Conservation (phyloP, 2,797 vertebrate species). For the Gymnodraco acuticeps region DNA sequence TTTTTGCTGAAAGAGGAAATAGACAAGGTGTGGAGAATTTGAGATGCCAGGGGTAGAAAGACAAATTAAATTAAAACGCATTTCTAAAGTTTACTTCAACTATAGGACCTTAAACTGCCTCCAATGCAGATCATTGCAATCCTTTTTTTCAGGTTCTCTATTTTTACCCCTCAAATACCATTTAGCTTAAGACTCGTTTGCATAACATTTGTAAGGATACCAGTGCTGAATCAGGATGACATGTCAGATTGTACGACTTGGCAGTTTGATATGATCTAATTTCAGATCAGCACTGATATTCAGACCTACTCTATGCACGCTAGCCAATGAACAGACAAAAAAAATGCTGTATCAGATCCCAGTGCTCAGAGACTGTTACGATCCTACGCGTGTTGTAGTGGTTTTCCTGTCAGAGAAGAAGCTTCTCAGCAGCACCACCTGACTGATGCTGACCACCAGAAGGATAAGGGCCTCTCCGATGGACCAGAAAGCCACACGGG, state of each 20-base stretch:
- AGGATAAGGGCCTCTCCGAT: slow-evolving; percentile 97
- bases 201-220: slow-evolving; percentile 56
- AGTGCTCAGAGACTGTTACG: slow-evolving; percentile 83
- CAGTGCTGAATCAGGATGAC: slow-evolving; percentile 46
- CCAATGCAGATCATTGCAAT: slow-evolving; percentile 46
- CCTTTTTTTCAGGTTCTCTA: slow-evolving; percentile 20
- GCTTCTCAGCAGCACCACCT: slow-evolving; percentile 96
- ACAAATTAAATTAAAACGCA: slow-evolving; percentile 54
- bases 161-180: slow-evolving; percentile 36
- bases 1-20: slow-evolving; percentile 35
- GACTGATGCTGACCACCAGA: slow-evolving; percentile 97
- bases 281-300: slow-evolving; percentile 60
- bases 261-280: slow-evolving; percentile 65
- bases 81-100: slow-evolving; percentile 54
- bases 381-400: slow-evolving; percentile 96
- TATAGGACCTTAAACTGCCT: slow-evolving; percentile 35
- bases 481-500: slow-evolving; percentile 98
- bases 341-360: slow-evolving; percentile 45
- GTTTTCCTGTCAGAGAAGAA: slow-evolving; percentile 99
- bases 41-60: slow-evolving; percentile 26
- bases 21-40: slow-evolving; percentile 12
- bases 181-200: slow-evolving; percentile 35
- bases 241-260: slow-evolving; percentile 54
- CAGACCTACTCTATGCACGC: slow-evolving; percentile 53
- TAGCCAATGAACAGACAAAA: slow-evolving; percentile 33